Evolutionary conservation across 2,888 invertebrate species (phyloP), one percentile per base, ranked within the genome.

Genomic region (Nomada fucata): DNA sequence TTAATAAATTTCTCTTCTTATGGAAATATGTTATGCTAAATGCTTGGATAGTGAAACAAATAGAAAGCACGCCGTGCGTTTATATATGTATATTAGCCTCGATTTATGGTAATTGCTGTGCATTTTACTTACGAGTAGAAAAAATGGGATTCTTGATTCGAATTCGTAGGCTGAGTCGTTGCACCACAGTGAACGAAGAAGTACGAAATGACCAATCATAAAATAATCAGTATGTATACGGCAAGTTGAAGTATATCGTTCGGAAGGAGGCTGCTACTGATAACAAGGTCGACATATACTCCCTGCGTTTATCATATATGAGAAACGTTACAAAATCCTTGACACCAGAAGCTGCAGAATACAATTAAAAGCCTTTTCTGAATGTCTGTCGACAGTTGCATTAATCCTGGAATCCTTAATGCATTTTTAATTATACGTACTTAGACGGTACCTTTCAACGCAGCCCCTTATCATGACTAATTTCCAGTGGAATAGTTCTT

Each of bases 201-300:
- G 84, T 75, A 75, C 29, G 20, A 53, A 79, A 61, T 67, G 76
- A 63, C 1, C 53, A 26, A 69, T 53, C 60, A 72, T 75, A 15
- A 76, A 70, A 50, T 26, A 75, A 71, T 88, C 79, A 74, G 73
- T 63, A 60, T 55, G 73, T 63, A 60, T 55, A 60, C 60, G 57
- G 67, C 74, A 78, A 82, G 78, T 74, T 36, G 75, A 84, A 80
- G 79, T 77, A 71, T 79, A 85, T 82, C 82, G 60, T 80, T 72
- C 55, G 65, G 61, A 76, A 72, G 73, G 95, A 95, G 86, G 97
- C 95, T 65, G 96, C 94, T 86, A 97, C 95, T 55, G 95, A 94
- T 77, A 97, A 95, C 92, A 95, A 96, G 91, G 98, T 97, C 2
- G 96, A 96, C 20, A 96, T 96, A 91, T 96, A 97, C 59, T 42